Evolutionary conservation across 1,140 invertebrate species (phyloP), one percentile per base, ranked within the genome.

Genomic region (Ridgeia piscesae): DNA sequence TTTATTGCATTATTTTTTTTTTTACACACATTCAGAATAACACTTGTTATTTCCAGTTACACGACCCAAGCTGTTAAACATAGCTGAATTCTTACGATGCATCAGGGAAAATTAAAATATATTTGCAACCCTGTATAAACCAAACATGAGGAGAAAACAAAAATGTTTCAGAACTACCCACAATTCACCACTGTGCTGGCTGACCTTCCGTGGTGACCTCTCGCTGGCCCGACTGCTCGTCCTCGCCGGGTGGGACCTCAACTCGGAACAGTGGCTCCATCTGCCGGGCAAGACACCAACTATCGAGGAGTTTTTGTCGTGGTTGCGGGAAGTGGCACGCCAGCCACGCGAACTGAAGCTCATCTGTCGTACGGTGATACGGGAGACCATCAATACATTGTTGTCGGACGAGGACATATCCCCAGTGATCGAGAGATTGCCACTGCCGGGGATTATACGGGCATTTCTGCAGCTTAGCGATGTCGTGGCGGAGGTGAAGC

Each of bases 111-210:
- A 77, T 33, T n/a, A n/a, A n/a, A n/a, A n/a, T n/a, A n/a, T n/a
- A n/a, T n/a, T n/a, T n/a, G n/a, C n/a, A n/a, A n/a, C n/a, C n/a
- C n/a, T n/a, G n/a, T n/a, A n/a, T n/a, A n/a, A n/a, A n/a, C n/a
- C n/a, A n/a, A n/a, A n/a, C n/a, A n/a, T n/a, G n/a, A n/a, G n/a
- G n/a, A n/a, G n/a, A n/a, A n/a, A n/a, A n/a, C n/a, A n/a, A n/a
- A n/a, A n/a, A n/a, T n/a, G n/a, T n/a, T 42, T 21, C 34, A 77
- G 42, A 6, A 92, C 35, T n/a, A 33, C 50, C 33, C 89, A 88
- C n/a, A 92, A 92, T 91, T 92, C 92, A 1, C 92, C 92, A 42
- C 89, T 92, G n/a, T 92, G 92, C 89, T 92, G 92, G 89, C 35
- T 92, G 34, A 91, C 92, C 6, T 92, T 89, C 89, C 42, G 91